These are phyloP conservation scores for Cololabis saira DNA, from an alignment of 2,113 vertebrate species.

Conservation along the genomic window DNA sequence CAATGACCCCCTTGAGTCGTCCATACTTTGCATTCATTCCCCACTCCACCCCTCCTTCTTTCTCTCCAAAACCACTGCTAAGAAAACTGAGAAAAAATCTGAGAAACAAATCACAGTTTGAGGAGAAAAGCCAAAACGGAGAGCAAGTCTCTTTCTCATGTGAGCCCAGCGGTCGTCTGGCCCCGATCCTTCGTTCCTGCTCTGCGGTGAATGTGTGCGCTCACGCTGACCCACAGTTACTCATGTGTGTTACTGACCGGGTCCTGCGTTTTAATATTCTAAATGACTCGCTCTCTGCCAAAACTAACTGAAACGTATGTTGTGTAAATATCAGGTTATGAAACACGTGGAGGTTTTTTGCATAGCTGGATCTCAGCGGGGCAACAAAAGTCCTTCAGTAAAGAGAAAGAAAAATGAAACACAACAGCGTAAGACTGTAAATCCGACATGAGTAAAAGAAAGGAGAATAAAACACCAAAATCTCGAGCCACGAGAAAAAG, in stretches of 20 bases:
- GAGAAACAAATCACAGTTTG: conserved; percentile 69
- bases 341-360: no score
- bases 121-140: conserved; percentile 55
- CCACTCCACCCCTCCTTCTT: conserved; percentile 57
- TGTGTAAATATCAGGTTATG: no score
- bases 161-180: conserved; percentile 36
- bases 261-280: no score
- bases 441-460: no score
- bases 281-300: no score
- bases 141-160: conserved; percentile 41
- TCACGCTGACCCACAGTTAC: neutral
- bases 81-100: conserved; percentile 73
- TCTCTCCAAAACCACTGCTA: conserved; percentile 55
- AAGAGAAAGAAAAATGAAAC: no score
- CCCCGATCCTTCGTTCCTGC: conserved; percentile 57
- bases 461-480: no score
- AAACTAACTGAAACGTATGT: no score
- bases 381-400: no score
- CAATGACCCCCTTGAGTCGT: conserved; percentile 37
- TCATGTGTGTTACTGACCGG: conserved; percentile 3
- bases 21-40: conserved; percentile 24
- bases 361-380: no score
- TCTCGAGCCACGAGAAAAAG: no score
- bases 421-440: no score
- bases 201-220: conserved; percentile 25